These are phyloP conservation scores for Callorhinus ursinus DNA, from an alignment of 2,113 vertebrate genomes.

Conservation along the genomic window DNA sequence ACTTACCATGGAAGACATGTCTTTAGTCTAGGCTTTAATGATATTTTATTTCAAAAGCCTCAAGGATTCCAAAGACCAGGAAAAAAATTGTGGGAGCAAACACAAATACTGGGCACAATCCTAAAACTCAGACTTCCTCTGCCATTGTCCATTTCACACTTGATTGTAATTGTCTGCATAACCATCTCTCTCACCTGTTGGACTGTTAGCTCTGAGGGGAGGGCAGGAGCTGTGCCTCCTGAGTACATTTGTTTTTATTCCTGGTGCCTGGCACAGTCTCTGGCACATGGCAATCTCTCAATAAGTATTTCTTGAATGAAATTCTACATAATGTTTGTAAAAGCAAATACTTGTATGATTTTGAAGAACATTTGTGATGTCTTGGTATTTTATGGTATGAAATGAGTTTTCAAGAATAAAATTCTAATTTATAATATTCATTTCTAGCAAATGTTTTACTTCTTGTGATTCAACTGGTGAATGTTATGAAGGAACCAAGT, in stretches of 20 bases:
- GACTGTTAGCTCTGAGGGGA: not conserved
- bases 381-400: conserved; percentile 4
- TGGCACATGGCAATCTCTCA: not conserved
- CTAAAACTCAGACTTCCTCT: not conserved
- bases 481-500: not conserved
- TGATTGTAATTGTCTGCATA: not conserved
- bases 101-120: not conserved
- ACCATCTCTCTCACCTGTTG: not conserved
- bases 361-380: not conserved
- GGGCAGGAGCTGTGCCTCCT: not conserved
- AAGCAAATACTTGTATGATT: conserved; percentile 17
- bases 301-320: not conserved
- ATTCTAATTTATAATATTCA: conserved; percentile 20
- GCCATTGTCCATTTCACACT: not conserved
- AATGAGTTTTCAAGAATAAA: conserved; percentile 28
- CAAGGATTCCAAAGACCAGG: not conserved
- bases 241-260: not conserved
- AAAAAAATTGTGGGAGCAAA: not conserved
- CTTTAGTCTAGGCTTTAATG: not conserved
- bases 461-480: not conserved
- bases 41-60: not conserved
- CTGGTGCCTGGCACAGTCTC: not conserved
- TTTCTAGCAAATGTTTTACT: not conserved
- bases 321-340: not conserved
- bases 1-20: not conserved